Evolutionary conservation across 92 coral and sea anemone genomes (phyloP), one percentile per base, ranked within the genome.

Genomic region (Actinernus sp.): DNA sequence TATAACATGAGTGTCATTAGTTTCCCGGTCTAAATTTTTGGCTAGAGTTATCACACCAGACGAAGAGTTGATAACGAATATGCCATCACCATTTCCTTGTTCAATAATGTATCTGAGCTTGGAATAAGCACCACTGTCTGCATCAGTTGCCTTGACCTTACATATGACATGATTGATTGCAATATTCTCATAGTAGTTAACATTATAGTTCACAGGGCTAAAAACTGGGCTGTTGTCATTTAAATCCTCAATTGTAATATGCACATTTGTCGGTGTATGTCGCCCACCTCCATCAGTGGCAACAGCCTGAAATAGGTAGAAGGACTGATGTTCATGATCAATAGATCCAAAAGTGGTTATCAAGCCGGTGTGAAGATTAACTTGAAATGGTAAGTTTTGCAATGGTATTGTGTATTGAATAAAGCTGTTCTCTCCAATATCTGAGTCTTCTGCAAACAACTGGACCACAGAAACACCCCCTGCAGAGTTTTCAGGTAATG

Each of bases 201-300:
- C 66, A 65, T 49, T 55, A 43, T 91, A 95, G 36, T 44, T 19
- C 10, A 29, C 65, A 30, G 92, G 95, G 32, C 51, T 58, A 65
- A 95, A 87, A 9, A 83, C 67, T 38, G 99, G 99, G 7, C 61
- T 55, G 46, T 95, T 95, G 41, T 95, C 99, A 77, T 95, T 95
- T 25, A 68, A 37, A 63, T 95, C 99, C 38, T 47, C 54, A 25
- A 95, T 74, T n/a, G 85, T 55, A 54, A 95, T 61, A 30, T 69
- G 92, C 28, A 91, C 78, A 71, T 34, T 71, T 26, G 97, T 73
- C 10, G 37, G 71, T 26, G 68, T 31, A 13, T 31, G 56, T 23
- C 88, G 65, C 7, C 90, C 96, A 24, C 92, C 99, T 0, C 97
- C 99, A 38, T 95, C 99, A 12, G 76, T 63, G 8, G 99, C 99